Evolutionary conservation across 2,113 vertebrate species (phyloP).

Genomic region (Brachypteracias leptosomus): DNA sequence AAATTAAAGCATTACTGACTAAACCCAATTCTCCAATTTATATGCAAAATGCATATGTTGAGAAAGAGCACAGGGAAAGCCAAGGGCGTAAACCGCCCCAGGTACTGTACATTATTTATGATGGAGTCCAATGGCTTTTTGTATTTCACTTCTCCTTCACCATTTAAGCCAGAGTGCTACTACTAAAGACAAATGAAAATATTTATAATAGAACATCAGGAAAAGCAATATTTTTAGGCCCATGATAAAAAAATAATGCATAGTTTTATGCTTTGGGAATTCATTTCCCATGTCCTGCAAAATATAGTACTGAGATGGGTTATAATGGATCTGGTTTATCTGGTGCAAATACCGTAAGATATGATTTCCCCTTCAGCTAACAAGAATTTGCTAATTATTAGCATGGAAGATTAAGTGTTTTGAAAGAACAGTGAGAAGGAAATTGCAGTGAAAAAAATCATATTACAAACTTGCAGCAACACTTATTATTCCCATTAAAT

Average conservation of each 20-base stretch:
- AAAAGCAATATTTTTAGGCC: background rate
- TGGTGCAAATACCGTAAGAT: conserved; percentile 45
- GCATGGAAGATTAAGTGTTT: conserved; percentile 65
- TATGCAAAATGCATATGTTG: background rate
- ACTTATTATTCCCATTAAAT: conserved; percentile 57
- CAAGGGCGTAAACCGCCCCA: background rate
- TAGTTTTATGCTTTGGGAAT: conserved; percentile 34
- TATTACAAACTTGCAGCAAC: conserved; percentile 51
- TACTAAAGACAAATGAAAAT: conserved; percentile 8
- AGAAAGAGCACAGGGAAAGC: background rate
- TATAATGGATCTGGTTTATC: conserved; percentile 54
- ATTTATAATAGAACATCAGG: conserved; percentile 18
- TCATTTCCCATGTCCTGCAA: conserved; percentile 14
- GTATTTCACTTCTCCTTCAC: background rate
- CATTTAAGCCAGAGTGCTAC: background rate
- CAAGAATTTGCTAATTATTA: conserved; percentile 71
- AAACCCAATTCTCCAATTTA: background rate
- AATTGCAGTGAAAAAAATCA: conserved; percentile 50
- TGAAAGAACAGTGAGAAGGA: conserved; percentile 60
- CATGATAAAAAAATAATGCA: background rate
- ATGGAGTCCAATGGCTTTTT: background rate
- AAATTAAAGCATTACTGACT: background rate
- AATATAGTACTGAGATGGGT: conserved; percentile 6
- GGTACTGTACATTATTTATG: background rate
- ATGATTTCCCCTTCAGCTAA: conserved; percentile 46